Conservation (phyloP, 2,797 vertebrate genomes). For the Squalus acanthias region DNA sequence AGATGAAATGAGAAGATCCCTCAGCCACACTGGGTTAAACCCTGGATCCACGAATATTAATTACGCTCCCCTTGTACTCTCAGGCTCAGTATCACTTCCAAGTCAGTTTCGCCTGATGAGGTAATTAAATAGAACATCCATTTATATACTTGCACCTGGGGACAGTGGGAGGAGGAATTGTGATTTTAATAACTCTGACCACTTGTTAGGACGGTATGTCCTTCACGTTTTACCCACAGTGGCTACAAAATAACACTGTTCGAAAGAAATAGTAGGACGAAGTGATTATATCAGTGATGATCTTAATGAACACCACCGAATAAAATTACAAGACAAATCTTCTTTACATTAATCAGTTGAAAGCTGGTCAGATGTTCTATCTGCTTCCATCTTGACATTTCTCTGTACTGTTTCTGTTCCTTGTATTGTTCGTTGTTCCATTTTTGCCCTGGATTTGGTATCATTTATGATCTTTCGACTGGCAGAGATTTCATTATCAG, state of each 20-base stretch:
- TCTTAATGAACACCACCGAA: background rate
- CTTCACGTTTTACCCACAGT: background rate
- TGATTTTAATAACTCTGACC: background rate
- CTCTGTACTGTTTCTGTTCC: constrained; percentile 26
- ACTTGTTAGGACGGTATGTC: background rate
- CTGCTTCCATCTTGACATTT: constrained; percentile 15
- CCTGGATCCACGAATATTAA: background rate
- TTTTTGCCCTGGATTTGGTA: constrained; percentile 17
- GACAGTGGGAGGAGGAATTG: background rate
- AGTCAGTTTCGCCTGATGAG: background rate
- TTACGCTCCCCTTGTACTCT: background rate
- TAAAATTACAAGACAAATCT: background rate
- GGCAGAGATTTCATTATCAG: constrained; percentile 27
- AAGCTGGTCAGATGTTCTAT: background rate
- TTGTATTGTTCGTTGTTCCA: constrained; percentile 28
- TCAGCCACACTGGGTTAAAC: constrained; percentile 16
- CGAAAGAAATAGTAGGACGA: background rate
- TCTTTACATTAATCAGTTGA: background rate
- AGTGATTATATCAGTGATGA: background rate
- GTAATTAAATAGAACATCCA: constrained; percentile 19
- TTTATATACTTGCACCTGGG: constrained; percentile 32
- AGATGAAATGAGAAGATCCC: background rate
- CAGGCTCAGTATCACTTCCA: constrained; percentile 34
- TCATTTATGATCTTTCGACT: constrained; percentile 33
- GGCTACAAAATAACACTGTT: background rate